These are phyloP conservation scores for Erpobdella octoculata DNA, from an alignment of 2,888 invertebrate species.

Conservation along the genomic window DNA sequence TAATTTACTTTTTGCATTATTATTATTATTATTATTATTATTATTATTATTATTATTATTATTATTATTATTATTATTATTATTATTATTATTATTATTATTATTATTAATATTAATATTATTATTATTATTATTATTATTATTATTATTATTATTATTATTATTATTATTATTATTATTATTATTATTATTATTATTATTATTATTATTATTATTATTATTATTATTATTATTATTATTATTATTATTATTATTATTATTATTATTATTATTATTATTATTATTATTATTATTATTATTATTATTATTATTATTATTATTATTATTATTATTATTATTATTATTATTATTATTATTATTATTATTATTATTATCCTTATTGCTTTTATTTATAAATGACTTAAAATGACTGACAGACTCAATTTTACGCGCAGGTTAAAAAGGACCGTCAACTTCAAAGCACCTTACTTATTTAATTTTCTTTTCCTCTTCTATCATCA, in stretches of 20 bases:
- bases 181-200: slow-evolving; percentile 1
- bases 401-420: too few species aligned
- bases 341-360: too few species aligned
- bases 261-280: too few species aligned
- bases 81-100: background rate
- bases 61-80: background rate
- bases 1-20: background rate
- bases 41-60: background rate
- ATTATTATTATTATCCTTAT: too few species aligned
- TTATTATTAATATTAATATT: background rate
- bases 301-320: too few species aligned
- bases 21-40: background rate
- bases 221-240: background rate
- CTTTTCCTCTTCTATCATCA: too few species aligned
- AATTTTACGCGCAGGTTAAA: too few species aligned
- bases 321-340: too few species aligned
- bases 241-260: background rate
- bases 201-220: background rate
- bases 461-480: too few species aligned
- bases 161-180: background rate
- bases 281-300: too few species aligned
- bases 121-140: background rate
- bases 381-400: too few species aligned
- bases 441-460: too few species aligned
- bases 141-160: background rate